Evolutionary conservation across 2,113 vertebrate species (phyloP), one percentile per base, ranked within the genome.

Genomic region (Pseudorhombus dupliciocellatus): DNA sequence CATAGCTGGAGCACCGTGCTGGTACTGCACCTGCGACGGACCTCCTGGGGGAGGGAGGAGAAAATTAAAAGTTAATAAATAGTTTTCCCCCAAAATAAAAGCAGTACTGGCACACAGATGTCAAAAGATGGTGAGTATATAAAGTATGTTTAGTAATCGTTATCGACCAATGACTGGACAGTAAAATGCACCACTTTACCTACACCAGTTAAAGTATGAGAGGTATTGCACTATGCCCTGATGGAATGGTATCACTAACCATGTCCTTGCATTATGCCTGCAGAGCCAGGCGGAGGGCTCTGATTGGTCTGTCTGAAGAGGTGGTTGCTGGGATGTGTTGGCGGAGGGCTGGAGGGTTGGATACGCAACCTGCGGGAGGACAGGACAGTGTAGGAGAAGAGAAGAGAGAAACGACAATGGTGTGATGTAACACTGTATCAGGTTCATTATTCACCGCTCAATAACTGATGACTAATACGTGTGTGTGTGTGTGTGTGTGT

Each of bases 311-410:
- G 95, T 86, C 95, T 95, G 95, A 98, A 98, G 89, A 98, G 96
- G 80, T 99, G 97, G 91, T 99, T 99, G 91, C 90, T 99, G 78
- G 97, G 95, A 91, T 98, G 96, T 88, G 92, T 98, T 8, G 97
- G 98, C 51, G 97, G 97, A 2, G 97, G 97, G 83, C 97, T 99
- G 77, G 98, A 97, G 42, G 97, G 96, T 90, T 98, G 97, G 86
- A 99, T 99, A 87, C 92, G 95, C 91, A 99, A 96, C 94, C 98
- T 99, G 71, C 24, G 78, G 53, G 84, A 84, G 87, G 88, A 89
- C 90, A 48, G 77, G 80, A 72, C 68, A 69, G 66, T 70, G 64
- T 44, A 73, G 78, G 69, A 72, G 84, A 66, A 40, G 68, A 75
- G 70, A 66, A 66, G 70, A 81, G 75, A 68, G 71, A 83, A 21